These are phyloP conservation scores for Dissostichus mawsoni DNA, from an alignment of 2,113 vertebrate species.

Conservation along the genomic window DNA sequence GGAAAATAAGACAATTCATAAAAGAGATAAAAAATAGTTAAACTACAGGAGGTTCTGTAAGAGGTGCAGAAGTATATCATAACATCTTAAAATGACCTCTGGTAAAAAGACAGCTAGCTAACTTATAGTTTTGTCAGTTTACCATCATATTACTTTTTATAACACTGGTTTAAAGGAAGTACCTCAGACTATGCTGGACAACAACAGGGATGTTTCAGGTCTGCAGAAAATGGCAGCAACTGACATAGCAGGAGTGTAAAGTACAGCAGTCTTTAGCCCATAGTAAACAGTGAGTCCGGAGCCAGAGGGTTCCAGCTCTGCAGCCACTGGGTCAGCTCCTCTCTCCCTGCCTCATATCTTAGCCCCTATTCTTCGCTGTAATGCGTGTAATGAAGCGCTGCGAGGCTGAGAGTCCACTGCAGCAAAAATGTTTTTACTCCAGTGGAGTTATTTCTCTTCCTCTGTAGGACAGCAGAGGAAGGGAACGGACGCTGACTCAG, in stretches of 20 bases:
- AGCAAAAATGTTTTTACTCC: conserved; percentile 78
- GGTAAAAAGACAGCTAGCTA: too few species aligned
- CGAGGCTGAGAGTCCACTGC: conserved; percentile 72
- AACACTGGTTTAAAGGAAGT: not conserved
- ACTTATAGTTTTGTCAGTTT: not conserved
- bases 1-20: too few species aligned
- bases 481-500: conserved; percentile 73
- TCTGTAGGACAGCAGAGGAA: conserved; percentile 69
- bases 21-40: too few species aligned
- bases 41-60: too few species aligned
- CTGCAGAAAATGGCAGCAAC: conserved; percentile 18
- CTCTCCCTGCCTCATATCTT: conserved; percentile 44
- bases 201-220: not conserved
- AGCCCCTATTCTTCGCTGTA: conserved; percentile 63
- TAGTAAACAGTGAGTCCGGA: not conserved
- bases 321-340: conserved; percentile 50
- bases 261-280: not conserved
- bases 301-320: conserved; percentile 32
- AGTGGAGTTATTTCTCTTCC: conserved; percentile 72
- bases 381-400: conserved; percentile 75
- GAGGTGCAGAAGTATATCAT: too few species aligned
- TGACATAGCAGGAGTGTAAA: not conserved
- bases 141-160: not conserved
- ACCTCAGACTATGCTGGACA: not conserved
- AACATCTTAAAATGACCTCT: too few species aligned